Base-by-base conservation (phyloP, 2,797 vertebrate species). In the Fundulus diaphanus region DNA sequence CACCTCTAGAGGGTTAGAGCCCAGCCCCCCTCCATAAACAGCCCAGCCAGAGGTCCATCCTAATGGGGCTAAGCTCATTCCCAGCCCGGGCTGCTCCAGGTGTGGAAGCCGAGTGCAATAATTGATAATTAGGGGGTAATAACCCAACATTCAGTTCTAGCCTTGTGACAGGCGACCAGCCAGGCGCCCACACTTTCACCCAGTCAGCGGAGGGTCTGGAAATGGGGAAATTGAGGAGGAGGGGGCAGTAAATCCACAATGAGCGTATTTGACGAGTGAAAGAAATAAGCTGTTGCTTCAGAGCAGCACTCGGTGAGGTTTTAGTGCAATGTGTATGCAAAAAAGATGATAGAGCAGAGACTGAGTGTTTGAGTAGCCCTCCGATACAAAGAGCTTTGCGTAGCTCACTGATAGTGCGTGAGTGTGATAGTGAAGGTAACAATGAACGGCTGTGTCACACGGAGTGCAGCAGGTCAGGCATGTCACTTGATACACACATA, bases 121-220 rank as follows among this genome's bases (percentile, higher is more conserved):
- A 95, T 95, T 94, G 94, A 94, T 95, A 94, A 94, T 95, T 94
- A 94, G 90, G 78, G 92, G 92, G 90, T 91, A 93, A 93, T 94
- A 93, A 94, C 89, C 89, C 88, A 65, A 78, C 63, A 73, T 86
- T 92, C 83, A 78, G 70, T 83, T 85, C 78, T 75, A 87, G 82
- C 90, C 87, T 88, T 82, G 83, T 80, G 78, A 88, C 86, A 92
- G 89, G 90, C 89, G 87, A 88, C 87, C 79, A 65, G 77, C 84
- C 80, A 65, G 87, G 82, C 90, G 86, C 46, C 82, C 77, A 87
- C 83, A 79, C 88, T 87, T 90, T 87, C 91, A 87, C 88, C 91
- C 87, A 87, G 80, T 86, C 77, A 72, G 82, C 49, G 22, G 68
- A 49, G n/a, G 72, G 49, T 40, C 24, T n/a, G 79, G 65, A 37